Base-by-base conservation (phyloP, 1,140 invertebrate genomes). In the Pararge aegeria region DNA sequence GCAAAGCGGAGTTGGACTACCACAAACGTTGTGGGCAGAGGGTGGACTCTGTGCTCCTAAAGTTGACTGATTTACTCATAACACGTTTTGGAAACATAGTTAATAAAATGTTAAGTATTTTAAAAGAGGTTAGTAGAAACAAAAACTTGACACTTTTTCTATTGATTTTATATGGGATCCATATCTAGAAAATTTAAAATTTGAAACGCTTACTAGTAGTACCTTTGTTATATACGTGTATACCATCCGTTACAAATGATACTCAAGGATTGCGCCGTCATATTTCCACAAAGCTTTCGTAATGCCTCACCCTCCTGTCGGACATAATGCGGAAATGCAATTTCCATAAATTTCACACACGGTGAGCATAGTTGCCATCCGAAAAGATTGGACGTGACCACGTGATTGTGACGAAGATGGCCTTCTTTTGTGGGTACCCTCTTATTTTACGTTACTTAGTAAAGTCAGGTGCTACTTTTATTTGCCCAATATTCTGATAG, bases 331-430 rank as follows among this genome's bases (percentile, higher is more conserved):
- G 80, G 76, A 79, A 77, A 86, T 88, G 80, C 83, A 88, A 88
- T 88, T 88, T 88, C 85, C 85, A 88, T 88, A 86, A 88, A 88
- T 88, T 88, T 88, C 78, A 83, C 85, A 88, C 78, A 75, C 67
- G 55, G 77, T 82, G 80, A 86, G 73, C 81, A 83, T 73, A 73
- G 72, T 72, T 73, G 76, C 71, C 75, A 73, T 75, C 76, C 80
- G 75, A 84, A 86, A 86, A 86, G 80, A 88, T 86, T 82, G 81
- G 73, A 82, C 72, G 70, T 78, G 80, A 80, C 79, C 84, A 77
- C 75, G 60, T 74, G 67, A 75, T 75, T 78, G 78, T 74, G 70
- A 64, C 42, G 50, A 64, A 64, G 57, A 68, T 61, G 59, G 44
- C 54, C 49, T 48, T 60, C 34, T 67, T 30, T 55, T 55, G 56